Evolutionary conservation across 1,140 invertebrate species (phyloP).

Genomic region (Forficula auricularia): DNA sequence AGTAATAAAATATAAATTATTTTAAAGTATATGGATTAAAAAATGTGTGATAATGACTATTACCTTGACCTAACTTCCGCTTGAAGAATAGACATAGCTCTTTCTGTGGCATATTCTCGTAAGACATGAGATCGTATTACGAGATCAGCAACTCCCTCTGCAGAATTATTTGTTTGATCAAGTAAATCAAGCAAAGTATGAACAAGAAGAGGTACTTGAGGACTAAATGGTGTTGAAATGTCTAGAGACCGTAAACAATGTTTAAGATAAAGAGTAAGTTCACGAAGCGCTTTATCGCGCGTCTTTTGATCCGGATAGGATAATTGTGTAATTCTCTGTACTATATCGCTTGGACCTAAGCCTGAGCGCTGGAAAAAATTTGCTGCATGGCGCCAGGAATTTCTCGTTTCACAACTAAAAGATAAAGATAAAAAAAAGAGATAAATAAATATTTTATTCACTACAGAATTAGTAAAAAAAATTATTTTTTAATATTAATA

Average conservation of each 20-base stretch:
- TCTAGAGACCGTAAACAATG: slow-evolving; percentile 25
- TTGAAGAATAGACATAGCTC: slow-evolving; percentile 24
- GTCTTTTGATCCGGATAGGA: slow-evolving; percentile 7
- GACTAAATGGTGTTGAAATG: slow-evolving; percentile 28
- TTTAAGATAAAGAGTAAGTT: slow-evolving; percentile 10
- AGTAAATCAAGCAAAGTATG: slow-evolving; percentile 28
- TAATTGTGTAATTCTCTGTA: slow-evolving; percentile 10
- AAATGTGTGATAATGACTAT: background rate
- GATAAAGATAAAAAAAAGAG: no score
- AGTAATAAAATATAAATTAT: no score
- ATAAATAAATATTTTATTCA: no score
- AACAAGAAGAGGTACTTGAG: slow-evolving; percentile 27
- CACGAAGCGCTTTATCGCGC: background rate
- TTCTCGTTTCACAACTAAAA: background rate
- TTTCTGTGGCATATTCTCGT: slow-evolving; percentile 37
- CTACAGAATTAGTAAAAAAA: no score
- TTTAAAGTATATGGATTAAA: background rate
- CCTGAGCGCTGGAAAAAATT: slow-evolving; percentile 1
- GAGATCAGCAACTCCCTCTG: slow-evolving; percentile 29
- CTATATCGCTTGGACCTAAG: slow-evolving; percentile 6
- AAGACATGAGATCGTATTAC: slow-evolving; percentile 34
- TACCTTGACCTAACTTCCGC: no score
- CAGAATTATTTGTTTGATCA: slow-evolving; percentile 21
- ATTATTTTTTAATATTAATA: no score
- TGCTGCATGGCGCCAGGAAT: no score